A percentile compares a stretch with the other conserved stretches of the same genome.
Conservation (phyloP, 1,140 invertebrate genomes). For the Thaumatotibia leucotreta region DNA sequence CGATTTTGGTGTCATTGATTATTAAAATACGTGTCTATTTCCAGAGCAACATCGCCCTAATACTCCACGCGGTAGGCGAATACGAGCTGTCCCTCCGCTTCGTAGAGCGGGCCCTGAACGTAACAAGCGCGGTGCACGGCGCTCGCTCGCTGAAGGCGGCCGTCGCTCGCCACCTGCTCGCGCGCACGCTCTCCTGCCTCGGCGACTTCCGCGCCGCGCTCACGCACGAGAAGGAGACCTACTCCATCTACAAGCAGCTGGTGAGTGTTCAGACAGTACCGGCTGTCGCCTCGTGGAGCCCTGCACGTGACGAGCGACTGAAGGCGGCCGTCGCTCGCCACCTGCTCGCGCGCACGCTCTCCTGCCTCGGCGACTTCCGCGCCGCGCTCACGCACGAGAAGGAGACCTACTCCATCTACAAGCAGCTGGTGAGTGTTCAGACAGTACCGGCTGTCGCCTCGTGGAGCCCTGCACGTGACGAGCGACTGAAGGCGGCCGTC, state of each 20-base stretch:
- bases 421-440: slow-evolving; percentile 82
- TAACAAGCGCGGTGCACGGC: slow-evolving; percentile 94
- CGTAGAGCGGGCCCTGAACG: slow-evolving; percentile 92
- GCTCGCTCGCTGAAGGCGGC: slow-evolving; percentile 95
- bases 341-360: slow-evolving; percentile 96
- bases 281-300: neutral
- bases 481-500: slow-evolving; percentile 94
- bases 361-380: slow-evolving; percentile 96
- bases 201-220: slow-evolving; percentile 96
- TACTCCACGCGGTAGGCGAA: slow-evolving; percentile 97
- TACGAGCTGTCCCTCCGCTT: slow-evolving; percentile 97
- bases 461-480: slow-evolving; percentile 83
- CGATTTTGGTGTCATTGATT: no score
- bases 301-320: slow-evolving; percentile 89
- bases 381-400: slow-evolving; percentile 97
- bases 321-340: slow-evolving; percentile 98
- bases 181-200: slow-evolving; percentile 96
- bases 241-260: slow-evolving; percentile 96
- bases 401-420: slow-evolving; percentile 98
- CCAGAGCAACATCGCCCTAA: slow-evolving; percentile 98
- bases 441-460: neutral
- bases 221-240: slow-evolving; percentile 98
- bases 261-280: slow-evolving; percentile 53
- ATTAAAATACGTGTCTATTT: neutral
- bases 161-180: slow-evolving; percentile 96